phyloP scores from a whole-genome alignment of 2,797 vertebrate species.

The Gorsachius magnificus region DNA sequence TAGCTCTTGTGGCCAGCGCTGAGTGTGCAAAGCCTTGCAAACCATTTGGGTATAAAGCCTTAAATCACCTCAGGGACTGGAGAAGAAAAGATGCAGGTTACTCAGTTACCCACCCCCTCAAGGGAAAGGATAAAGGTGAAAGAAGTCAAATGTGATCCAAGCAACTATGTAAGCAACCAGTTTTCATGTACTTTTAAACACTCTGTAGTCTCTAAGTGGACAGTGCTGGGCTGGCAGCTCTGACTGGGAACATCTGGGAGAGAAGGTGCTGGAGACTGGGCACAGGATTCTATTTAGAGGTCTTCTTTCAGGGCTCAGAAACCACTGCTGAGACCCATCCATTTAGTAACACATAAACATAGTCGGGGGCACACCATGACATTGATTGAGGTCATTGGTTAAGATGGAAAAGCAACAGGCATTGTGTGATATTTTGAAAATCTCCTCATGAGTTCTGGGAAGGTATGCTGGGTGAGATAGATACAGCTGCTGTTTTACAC shows the following conservation, averaged over 20 bases:
- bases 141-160: neutral
- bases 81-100: neutral
- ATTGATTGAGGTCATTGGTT: neutral
- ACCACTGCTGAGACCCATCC: neutral
- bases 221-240: neutral
- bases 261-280: neutral
- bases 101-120: neutral
- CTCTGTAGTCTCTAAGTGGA: neutral
- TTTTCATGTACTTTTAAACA: neutral
- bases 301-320: neutral
- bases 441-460: neutral
- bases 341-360: neutral
- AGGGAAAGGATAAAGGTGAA: neutral
- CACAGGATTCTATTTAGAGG: neutral
- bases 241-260: neutral
- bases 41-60: neutral
- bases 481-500: neutral
- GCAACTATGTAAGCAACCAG: neutral
- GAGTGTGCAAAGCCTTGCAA: neutral
- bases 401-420: neutral
- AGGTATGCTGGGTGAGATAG: neutral
- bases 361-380: neutral
- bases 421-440: neutral
- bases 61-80: neutral
- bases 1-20: neutral